These are phyloP conservation scores for Saturnia pavonia DNA, from an alignment of 2,888 invertebrate species.

Conservation along the genomic window DNA sequence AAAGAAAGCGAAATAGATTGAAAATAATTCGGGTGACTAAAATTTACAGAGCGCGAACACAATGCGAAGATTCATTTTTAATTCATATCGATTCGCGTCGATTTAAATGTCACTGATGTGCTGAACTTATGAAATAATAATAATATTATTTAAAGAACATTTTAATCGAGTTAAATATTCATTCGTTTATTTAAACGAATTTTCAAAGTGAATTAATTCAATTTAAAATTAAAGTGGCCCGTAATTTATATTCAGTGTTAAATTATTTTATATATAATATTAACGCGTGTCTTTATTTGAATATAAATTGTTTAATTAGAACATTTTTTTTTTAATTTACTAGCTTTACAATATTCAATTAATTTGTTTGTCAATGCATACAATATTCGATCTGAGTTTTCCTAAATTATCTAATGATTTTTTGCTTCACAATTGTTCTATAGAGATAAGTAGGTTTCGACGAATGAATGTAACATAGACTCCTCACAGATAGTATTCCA, in stretches of 20 bases:
- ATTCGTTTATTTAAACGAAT: not conserved
- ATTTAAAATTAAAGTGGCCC: too few relatives aligned
- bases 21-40: not conserved
- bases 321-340: too few relatives aligned
- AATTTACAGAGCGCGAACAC: not conserved
- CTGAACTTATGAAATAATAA: slow-evolving; percentile 1
- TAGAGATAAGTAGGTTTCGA: not conserved
- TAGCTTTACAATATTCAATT: too few relatives aligned
- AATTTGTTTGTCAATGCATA: too few relatives aligned
- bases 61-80: slow-evolving; percentile 7
- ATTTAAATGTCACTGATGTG: not conserved
- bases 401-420: not conserved
- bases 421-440: not conserved
- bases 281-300: too few relatives aligned
- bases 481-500: slow-evolving; percentile 21
- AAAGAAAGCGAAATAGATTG: not conserved
- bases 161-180: not conserved
- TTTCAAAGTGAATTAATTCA: not conserved
- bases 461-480: not conserved
- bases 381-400: not conserved
- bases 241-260: too few relatives aligned
- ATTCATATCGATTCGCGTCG: slow-evolving; percentile 1
- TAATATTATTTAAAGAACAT: not conserved
- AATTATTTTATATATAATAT: too few relatives aligned
- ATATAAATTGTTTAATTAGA: too few relatives aligned